These are phyloP conservation scores for Watsonalla binaria DNA, from an alignment of 2,888 invertebrate species.

Conservation along the genomic window DNA sequence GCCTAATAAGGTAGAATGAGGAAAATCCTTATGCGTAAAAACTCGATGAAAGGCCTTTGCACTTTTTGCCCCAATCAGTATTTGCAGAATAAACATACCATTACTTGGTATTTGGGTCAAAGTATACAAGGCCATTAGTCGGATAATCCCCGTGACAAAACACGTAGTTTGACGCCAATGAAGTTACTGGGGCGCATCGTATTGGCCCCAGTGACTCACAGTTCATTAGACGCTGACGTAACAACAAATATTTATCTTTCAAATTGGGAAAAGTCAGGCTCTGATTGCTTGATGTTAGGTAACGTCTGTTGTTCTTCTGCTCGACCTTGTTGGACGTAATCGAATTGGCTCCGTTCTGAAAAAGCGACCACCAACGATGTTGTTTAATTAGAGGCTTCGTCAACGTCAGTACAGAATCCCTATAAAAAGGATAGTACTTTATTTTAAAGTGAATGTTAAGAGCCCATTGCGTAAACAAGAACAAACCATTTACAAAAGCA, in stretches of 20 bases:
- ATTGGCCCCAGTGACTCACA: conserved; percentile 36
- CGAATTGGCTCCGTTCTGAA: not conserved
- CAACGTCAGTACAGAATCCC: not conserved
- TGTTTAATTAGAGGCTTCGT: not conserved
- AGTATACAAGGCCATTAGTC: conserved; percentile 37
- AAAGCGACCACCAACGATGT: not conserved
- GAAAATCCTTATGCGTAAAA: no score
- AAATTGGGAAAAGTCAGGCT: conserved; percentile 6
- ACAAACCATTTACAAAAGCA: not conserved
- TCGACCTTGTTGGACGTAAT: not conserved
- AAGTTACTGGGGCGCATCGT: conserved; percentile 42
- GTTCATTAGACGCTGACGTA: conserved; percentile 17
- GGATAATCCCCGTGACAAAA: conserved; percentile 48
- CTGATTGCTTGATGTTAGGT: not conserved
- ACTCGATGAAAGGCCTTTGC: not conserved
- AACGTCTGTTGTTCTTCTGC: not conserved
- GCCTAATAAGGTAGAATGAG: no score
- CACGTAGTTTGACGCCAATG: conserved; percentile 29
- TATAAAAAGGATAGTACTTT: not conserved
- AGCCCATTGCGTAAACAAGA: not conserved
- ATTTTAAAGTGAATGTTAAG: not conserved
- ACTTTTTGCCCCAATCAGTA: conserved; percentile 19
- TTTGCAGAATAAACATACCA: conserved; percentile 48
- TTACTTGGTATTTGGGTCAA: conserved; percentile 44
- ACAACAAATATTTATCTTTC: conserved; percentile 1